These are phyloP conservation scores for Carassius carassius DNA, from an alignment of 2,113 vertebrate genomes.

Conservation along the genomic window DNA sequence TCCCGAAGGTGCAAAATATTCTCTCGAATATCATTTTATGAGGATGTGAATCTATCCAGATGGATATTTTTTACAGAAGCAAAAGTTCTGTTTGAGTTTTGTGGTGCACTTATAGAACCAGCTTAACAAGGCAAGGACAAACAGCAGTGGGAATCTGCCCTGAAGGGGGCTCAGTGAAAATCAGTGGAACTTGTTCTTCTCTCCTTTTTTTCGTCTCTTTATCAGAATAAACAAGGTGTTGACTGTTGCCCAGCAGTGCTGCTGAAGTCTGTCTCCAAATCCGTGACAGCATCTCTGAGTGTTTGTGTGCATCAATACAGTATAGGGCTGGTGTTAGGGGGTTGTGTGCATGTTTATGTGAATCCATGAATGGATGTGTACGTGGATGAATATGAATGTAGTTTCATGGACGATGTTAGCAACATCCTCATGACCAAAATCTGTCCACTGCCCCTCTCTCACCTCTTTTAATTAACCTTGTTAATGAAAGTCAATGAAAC, in stretches of 20 bases:
- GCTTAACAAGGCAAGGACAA: conserved; percentile 44
- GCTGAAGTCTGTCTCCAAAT: conserved; percentile 31
- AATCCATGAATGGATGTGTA: too few relatives aligned
- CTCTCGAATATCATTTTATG: not conserved
- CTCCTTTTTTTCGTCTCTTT: not conserved
- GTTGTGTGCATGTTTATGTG: not conserved
- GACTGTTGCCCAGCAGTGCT: conserved; percentile 39
- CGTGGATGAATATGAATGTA: too few relatives aligned
- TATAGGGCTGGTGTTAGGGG: not conserved
- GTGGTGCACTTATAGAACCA: not conserved
- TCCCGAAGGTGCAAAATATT: not conserved
- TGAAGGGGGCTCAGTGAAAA: conserved; percentile 39
- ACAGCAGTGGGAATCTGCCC: conserved; percentile 20
- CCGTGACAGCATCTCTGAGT: conserved; percentile 9
- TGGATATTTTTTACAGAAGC: not conserved
- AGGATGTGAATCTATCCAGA: not conserved
- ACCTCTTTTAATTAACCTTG: too few relatives aligned
- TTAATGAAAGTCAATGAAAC: too few relatives aligned
- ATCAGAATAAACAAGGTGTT: conserved; percentile 49
- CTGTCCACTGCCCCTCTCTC: too few relatives aligned
- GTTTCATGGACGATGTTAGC: too few relatives aligned
- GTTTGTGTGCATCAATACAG: conserved; percentile 2
- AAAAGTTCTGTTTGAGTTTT: too few relatives aligned
- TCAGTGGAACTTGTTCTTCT: conserved; percentile 33
- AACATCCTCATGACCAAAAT: too few relatives aligned